phyloP scores from a whole-genome alignment of 2,113 vertebrate genomes.

The Caloenas nicobarica region DNA sequence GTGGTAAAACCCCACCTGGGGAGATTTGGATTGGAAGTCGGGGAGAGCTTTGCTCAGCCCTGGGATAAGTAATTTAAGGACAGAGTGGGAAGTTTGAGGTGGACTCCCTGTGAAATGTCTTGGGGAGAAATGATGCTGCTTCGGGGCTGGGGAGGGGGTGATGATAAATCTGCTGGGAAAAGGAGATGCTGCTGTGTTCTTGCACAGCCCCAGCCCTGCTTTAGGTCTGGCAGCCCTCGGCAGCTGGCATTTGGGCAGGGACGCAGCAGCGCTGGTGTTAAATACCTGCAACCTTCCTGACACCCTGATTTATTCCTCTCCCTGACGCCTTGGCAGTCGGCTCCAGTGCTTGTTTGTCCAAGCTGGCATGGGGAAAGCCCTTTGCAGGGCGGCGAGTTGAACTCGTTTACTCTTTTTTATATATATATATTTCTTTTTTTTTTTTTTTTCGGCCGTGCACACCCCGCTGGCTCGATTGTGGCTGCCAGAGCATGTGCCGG shows the following conservation, averaged over 20 bases:
- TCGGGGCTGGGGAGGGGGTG: neutral
- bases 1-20: neutral
- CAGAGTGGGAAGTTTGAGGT: neutral
- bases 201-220: neutral
- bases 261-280: accelerated
- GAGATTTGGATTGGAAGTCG: neutral
- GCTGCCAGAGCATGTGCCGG: neutral
- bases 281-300: neutral
- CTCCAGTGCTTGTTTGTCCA: neutral
- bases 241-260: accelerated
- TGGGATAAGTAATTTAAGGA: neutral
- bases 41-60: neutral
- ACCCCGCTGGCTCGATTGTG: neutral
- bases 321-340: neutral
- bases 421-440: neutral
- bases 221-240: neutral
- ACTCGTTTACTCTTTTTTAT: neutral
- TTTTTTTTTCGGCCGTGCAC: accelerated
- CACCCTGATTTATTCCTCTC: neutral
- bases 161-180: accelerated
- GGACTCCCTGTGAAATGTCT: accelerated
- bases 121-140: accelerated
- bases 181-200: neutral
- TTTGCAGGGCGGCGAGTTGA: neutral
- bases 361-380: accelerated